These are phyloP conservation scores for Anser cygnoides DNA, from an alignment of 2,113 vertebrate genomes.

Conservation along the genomic window DNA sequence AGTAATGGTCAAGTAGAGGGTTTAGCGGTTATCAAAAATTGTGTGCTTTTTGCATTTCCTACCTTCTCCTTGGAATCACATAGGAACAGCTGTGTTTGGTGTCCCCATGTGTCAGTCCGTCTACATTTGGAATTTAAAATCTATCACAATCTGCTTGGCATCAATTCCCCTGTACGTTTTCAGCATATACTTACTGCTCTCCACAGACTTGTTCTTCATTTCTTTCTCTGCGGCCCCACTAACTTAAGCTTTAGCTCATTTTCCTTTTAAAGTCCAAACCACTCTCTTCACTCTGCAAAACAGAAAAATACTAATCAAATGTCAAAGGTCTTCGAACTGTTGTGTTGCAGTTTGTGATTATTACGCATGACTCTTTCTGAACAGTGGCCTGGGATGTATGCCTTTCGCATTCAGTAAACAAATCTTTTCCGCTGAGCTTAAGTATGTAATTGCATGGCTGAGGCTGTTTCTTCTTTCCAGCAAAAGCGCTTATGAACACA, in stretches of 20 bases:
- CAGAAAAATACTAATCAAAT: neutral
- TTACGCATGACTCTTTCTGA: neutral
- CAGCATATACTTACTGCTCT: neutral
- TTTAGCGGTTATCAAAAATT: neutral
- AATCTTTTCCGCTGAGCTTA: neutral
- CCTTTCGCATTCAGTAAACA: neutral
- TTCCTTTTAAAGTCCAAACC: neutral
- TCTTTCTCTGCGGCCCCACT: neutral
- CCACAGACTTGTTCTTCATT: neutral
- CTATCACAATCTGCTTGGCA: neutral
- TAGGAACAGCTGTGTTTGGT: neutral
- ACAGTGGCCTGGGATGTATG: neutral
- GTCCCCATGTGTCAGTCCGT: neutral
- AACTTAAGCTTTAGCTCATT: conserved; percentile 1
- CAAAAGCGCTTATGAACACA: neutral
- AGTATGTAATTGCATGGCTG: neutral
- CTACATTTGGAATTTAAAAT: neutral
- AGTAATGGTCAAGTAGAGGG: neutral
- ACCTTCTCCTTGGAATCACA: neutral
- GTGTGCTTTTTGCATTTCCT: neutral
- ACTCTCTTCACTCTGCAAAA: neutral
- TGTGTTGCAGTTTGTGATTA: neutral
- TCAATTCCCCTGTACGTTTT: neutral
- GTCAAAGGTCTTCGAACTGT: neutral
- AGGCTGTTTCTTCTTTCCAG: neutral